Conservation (phyloP, 2,113 vertebrate species). For the Perca schrenkii region DNA sequence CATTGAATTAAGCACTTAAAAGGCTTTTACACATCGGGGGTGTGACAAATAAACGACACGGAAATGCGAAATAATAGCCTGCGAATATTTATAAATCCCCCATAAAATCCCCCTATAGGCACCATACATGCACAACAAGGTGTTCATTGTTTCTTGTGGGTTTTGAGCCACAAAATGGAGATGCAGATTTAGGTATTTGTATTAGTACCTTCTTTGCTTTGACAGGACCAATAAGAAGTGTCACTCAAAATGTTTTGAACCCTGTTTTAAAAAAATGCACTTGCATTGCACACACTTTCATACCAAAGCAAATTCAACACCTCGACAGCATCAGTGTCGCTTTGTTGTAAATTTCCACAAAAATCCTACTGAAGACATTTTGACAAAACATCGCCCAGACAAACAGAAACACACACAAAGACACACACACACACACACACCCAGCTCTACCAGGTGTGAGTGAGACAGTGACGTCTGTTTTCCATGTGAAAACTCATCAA, state of each 20-base stretch:
- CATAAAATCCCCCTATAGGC: too few species aligned
- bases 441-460: conserved; percentile 16
- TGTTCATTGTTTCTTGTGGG: neutral
- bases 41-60: too few species aligned
- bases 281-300: neutral
- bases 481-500: conserved; percentile 53
- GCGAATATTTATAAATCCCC: too few species aligned
- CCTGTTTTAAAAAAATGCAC: neutral
- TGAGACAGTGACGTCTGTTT: conserved; percentile 46
- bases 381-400: neutral
- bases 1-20: too few species aligned
- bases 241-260: neutral
- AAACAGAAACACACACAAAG: neutral
- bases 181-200: neutral
- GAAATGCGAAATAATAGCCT: too few species aligned
- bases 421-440: neutral
- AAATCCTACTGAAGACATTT: neutral
- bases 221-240: neutral
- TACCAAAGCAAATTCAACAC: conserved; percentile 5
- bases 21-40: too few species aligned
- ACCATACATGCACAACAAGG: neutral
- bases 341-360: conserved; percentile 7
- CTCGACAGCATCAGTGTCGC: conserved; percentile 27
- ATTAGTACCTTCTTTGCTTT: neutral
- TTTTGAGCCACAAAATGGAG: neutral